Evolutionary conservation across 2,888 invertebrate species (phyloP), one percentile per base, ranked within the genome.

Genomic region (Hesperia comma): DNA sequence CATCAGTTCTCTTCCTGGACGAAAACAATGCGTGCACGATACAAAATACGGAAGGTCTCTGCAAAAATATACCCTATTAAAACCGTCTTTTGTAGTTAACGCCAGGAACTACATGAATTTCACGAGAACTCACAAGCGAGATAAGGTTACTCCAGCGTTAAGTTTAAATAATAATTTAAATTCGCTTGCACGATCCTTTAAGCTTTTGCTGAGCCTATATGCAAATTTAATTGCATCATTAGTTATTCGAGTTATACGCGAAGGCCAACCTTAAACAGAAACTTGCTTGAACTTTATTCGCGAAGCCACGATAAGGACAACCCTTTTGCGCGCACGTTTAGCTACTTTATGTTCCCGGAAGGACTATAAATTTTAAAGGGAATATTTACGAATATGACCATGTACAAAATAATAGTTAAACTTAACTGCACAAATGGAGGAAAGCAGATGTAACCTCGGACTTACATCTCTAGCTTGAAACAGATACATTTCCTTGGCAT

Each of bases 401-500:
- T 19, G 10, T 10, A 10, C 37, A 10, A 40, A 37, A 41, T 17
- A 56, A 33, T 26, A 54, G 32, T 60, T 15, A 32, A 60, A 15
- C 7, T 46, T 60, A 33, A 32, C n/a, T 12, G 46, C 46, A 60
- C 12, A 60, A 15, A 60, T 10, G 43, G 10, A 58, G 26, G 19
- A 61, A 40, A 37, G 53, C 51, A 46, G 46, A 60, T 46, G 32
- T 46, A 43, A 33, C 17, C 58, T 26, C 46, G 15, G 12, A 49
- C 4, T 54, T 54, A 49, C 46, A 49, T 32, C 58, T 46, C 26
- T 49, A 49, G 26, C 40, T 37, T 49, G 32, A 51, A 61, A 53
- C 51, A 61, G 61, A 60, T 32, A 57, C 17, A 61, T 53, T 53
- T 15, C 26, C 53, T 41, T 61, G 61, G 61, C 61, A 41, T 61